These are phyloP conservation scores for Catharus ustulatus DNA, from an alignment of 2,797 vertebrate species.

Conservation along the genomic window DNA sequence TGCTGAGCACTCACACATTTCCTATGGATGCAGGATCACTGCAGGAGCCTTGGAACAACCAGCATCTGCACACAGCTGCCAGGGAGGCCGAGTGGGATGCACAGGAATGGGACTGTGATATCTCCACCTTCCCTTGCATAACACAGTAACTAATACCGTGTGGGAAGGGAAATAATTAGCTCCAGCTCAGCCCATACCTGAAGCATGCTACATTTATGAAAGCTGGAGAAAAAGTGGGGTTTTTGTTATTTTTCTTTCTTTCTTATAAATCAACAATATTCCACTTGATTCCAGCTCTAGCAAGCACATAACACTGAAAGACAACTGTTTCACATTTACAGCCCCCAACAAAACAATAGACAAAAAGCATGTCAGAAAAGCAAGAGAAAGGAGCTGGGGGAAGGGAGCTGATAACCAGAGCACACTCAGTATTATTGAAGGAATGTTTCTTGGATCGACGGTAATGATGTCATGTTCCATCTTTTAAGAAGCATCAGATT, in stretches of 20 bases:
- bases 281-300: slow-evolving; percentile 56
- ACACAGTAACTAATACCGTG: background rate
- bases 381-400: slow-evolving; percentile 55
- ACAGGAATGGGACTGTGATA: background rate
- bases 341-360: slow-evolving; percentile 61
- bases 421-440: slow-evolving; percentile 71
- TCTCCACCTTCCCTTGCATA: slow-evolving; percentile 36
- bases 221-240: background rate
- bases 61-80: background rate
- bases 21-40: background rate
- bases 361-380: slow-evolving; percentile 71
- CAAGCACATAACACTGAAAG: slow-evolving; percentile 51
- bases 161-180: slow-evolving; percentile 48
- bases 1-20: background rate
- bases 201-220: background rate
- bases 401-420: slow-evolving; percentile 69
- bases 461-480: slow-evolving; percentile 78
- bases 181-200: slow-evolving; percentile 29
- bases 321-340: slow-evolving; percentile 67
- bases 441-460: slow-evolving; percentile 72
- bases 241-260: background rate
- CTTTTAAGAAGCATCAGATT: slow-evolving; percentile 76
- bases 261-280: slow-evolving; percentile 56
- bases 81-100: background rate
- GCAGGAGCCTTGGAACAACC: background rate